Base-by-base conservation (phyloP, 2,888 invertebrate genomes). In the Lasioglossum marginatum region DNA sequence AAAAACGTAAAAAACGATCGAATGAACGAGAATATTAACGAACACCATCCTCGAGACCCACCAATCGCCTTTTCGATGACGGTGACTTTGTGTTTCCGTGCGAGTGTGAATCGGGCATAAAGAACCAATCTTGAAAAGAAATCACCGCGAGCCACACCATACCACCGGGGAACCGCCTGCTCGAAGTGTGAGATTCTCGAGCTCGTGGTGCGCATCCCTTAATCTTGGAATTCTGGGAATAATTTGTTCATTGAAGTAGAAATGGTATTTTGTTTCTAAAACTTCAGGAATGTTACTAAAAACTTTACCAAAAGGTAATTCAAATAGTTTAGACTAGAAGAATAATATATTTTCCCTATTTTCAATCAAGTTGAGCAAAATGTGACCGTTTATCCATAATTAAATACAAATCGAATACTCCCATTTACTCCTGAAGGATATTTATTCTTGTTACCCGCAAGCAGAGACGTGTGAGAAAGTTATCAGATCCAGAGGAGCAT, bases 61-160 rank as follows among this genome's bases (percentile, higher is more conserved):
- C 88, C 86, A n/a, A n/a, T 57, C 57, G n/a, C 10, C 57, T 57
- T n/a, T 12, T 57, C 57, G 82, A 82, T 82, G 63, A 63, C 2
- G 87, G 77, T 81, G 83, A 85, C 77, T 81, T 78, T 72, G 82
- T 83, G 85, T 87, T 87, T 57, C 77, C 79, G 77, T 79, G 83
- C 87, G 82, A 84, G 83, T 86, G 87, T 81, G 87, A 90, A 89
- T 79, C 85, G 57, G 75, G 85, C 84, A 68, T 85, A 89, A 83
- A 81, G 68, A 57, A 73, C 37, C 85, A 82, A 91, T 90, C 90
- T 87, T 86, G 85, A 89, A 85, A 83, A 85, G 88, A 91, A 91
- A 91, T 91, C 91, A 85, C 74, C 86, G 70, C 68, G 79, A 31
- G 88, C 81, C 78, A 84, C 80, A 52, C 27, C 82, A 45, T 68